These are phyloP conservation scores for Fabriciana adippe DNA, from an alignment of 2,888 invertebrate species.

Conservation along the genomic window DNA sequence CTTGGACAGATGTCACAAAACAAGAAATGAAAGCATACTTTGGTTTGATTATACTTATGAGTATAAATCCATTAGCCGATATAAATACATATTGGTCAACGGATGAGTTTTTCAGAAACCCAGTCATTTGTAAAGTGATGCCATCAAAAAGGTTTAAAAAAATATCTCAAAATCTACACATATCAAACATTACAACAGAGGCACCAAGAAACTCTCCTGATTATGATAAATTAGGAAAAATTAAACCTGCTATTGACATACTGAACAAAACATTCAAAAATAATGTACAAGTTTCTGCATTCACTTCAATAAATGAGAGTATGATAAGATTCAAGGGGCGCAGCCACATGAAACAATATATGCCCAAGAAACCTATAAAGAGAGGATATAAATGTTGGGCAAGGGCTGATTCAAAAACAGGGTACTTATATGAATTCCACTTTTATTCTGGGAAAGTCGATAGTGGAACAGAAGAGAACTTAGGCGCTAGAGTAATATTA, in stretches of 20 bases:
- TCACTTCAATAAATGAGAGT: conserved; percentile 41
- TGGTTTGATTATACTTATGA: not conserved
- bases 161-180: conserved; percentile 38
- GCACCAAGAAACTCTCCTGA: conserved; percentile 23
- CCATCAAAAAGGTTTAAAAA: conserved; percentile 39
- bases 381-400: conserved; percentile 46
- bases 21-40: conserved; percentile 16
- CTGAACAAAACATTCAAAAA: conserved; percentile 35
- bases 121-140: conserved; percentile 32
- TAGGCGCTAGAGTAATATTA: conserved; percentile 44
- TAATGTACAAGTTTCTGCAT: conserved; percentile 36
- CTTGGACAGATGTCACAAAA: conserved; percentile 30
- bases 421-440: conserved; percentile 45
- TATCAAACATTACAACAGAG: conserved; percentile 38
- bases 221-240: conserved; percentile 40
- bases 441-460: conserved; percentile 44
- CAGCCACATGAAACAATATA: conserved; percentile 42
- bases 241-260: conserved; percentile 33
- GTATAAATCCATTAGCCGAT: not conserved
- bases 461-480: conserved; percentile 39
- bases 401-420: conserved; percentile 41
- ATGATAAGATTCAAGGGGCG: conserved; percentile 44
- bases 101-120: not conserved
- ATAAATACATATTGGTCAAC: conserved; percentile 6
- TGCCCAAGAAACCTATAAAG: conserved; percentile 46